These are phyloP conservation scores for Enteromius viviparus DNA, from an alignment of 2,797 vertebrate species.

Conservation along the genomic window DNA sequence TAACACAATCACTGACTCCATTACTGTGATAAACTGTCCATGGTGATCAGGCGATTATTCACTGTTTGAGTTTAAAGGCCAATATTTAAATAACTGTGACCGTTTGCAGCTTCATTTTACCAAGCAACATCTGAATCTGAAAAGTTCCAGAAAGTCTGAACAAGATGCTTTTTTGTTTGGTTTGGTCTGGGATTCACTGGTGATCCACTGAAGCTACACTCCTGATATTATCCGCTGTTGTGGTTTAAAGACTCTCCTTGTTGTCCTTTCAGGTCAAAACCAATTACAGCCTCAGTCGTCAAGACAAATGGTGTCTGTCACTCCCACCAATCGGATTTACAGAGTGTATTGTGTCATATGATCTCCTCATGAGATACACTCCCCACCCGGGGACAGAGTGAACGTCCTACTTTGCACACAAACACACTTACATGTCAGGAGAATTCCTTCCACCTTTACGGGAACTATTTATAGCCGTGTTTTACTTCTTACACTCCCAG, in stretches of 20 bases:
- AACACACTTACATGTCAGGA: constrained; percentile 41
- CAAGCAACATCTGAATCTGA: background rate
- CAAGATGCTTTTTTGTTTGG: background rate
- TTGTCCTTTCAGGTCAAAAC: constrained; percentile 48
- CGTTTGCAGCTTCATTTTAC: background rate
- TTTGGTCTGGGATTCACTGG: background rate
- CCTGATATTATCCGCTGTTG: background rate
- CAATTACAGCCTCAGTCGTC: constrained; percentile 56
- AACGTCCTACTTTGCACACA: constrained; percentile 22
- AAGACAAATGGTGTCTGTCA: constrained; percentile 37
- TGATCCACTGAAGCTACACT: background rate
- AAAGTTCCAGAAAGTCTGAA: background rate
- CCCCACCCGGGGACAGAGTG: constrained; percentile 50
- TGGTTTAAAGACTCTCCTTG: constrained; percentile 10
- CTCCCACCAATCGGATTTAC: constrained; percentile 57
- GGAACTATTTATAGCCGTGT: constrained; percentile 67
- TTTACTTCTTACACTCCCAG: constrained; percentile 56
- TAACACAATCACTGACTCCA: constrained; percentile 29
- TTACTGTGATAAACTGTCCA: background rate
- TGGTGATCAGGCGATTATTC: constrained; percentile 6
- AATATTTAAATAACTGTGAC: background rate
- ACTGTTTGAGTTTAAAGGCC: background rate
- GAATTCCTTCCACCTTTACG: constrained; percentile 64
- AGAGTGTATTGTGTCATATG: constrained; percentile 55
- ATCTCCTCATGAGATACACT: constrained; percentile 55